A percentile compares a stretch with the other conserved stretches of the same genome.
Conservation (phyloP, 2,888 invertebrate genomes). For the Eupithecia insigniata region DNA sequence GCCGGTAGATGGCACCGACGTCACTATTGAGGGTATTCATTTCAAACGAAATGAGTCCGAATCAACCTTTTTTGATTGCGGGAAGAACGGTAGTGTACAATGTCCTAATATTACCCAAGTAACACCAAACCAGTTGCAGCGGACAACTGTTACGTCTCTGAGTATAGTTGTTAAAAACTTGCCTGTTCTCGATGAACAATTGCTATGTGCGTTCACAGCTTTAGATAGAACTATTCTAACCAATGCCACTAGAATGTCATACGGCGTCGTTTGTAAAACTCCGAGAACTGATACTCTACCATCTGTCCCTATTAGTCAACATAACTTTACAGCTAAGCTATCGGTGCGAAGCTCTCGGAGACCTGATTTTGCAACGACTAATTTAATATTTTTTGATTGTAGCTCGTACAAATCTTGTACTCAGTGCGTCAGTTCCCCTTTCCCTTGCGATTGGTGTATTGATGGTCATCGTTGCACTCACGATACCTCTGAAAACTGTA, state of each 20-base stretch:
- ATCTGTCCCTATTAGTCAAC: slow-evolving; percentile 95
- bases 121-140: slow-evolving; percentile 94
- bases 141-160: slow-evolving; percentile 95
- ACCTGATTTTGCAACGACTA: slow-evolving; percentile 97
- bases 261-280: slow-evolving; percentile 97
- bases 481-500: slow-evolving; percentile 96
- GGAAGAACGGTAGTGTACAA: not conserved
- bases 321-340: slow-evolving; percentile 97
- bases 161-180: slow-evolving; percentile 97
- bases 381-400: slow-evolving; percentile 99
- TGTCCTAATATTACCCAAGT: slow-evolving; percentile 58
- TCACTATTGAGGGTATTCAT: slow-evolving; percentile 80
- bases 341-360: slow-evolving; percentile 96
- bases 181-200: slow-evolving; percentile 94
- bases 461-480: slow-evolving; percentile 98
- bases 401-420: slow-evolving; percentile 98
- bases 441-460: slow-evolving; percentile 99
- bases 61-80: slow-evolving; percentile 96
- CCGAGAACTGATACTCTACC: slow-evolving; percentile 97
- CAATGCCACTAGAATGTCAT: slow-evolving; percentile 95
- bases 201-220: slow-evolving; percentile 96
- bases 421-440: slow-evolving; percentile 98
- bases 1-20: slow-evolving; percentile 93
- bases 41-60: slow-evolving; percentile 58
- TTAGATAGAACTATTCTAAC: slow-evolving; percentile 95